These are phyloP conservation scores for Sarcophaga rosellei DNA, from an alignment of 2,888 invertebrate species.

Conservation along the genomic window DNA sequence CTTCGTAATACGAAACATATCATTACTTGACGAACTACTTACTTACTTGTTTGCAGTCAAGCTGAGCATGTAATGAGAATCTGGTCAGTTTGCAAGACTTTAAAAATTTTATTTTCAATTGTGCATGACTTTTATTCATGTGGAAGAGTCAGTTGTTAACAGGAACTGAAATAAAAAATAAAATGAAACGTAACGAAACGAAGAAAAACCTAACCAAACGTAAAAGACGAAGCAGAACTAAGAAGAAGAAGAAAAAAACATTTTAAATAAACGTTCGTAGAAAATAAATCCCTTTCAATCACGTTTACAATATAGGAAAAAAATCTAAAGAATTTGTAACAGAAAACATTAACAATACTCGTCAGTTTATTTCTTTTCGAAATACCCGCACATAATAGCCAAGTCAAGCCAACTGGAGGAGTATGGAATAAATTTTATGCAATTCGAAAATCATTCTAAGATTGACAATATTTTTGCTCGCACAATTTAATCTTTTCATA, in stretches of 20 bases:
- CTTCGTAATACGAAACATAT: too few species aligned
- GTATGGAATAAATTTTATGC: not conserved
- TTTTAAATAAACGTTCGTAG: conserved; percentile 25
- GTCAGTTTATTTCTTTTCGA: not conserved
- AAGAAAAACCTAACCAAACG: too few species aligned
- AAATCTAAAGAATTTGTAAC: conserved; percentile 28
- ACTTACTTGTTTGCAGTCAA: too few species aligned
- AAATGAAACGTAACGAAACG: too few species aligned
- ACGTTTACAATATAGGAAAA: conserved; percentile 43
- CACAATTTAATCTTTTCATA: conserved; percentile 34
- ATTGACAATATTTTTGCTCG: conserved; percentile 44
- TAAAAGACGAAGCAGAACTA: not conserved
- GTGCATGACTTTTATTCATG: conserved; percentile 53
- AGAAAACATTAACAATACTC: conserved; percentile 43
- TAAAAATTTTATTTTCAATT: conserved; percentile 39
- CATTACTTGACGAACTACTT: too few species aligned
- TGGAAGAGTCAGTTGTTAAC: conserved; percentile 58
- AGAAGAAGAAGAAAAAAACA: not conserved
- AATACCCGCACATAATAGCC: not conserved
- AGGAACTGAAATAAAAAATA: conserved; percentile 5
- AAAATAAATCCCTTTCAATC: conserved; percentile 60
- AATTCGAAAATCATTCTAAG: conserved; percentile 23
- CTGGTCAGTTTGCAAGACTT: conserved; percentile 50
- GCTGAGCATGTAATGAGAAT: not conserved
- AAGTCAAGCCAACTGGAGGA: not conserved